Evolutionary conservation across 2,888 invertebrate genomes (phyloP).

Genomic region (Aphodius sticticus): DNA sequence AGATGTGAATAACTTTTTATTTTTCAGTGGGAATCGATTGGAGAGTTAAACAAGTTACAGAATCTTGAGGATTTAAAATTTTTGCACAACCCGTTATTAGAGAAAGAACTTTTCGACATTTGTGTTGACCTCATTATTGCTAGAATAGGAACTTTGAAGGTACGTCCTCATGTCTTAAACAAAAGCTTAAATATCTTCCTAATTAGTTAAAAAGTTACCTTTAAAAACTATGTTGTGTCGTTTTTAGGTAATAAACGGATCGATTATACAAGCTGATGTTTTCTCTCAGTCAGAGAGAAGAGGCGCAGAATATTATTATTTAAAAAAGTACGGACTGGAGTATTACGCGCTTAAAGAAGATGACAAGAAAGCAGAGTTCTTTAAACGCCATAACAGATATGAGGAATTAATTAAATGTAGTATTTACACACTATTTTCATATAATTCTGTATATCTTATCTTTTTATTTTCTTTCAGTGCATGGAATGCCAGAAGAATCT

Average conservation of each 20-base stretch:
- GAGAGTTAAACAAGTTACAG: conserved; percentile 82
- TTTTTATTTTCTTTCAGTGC: conserved; percentile 65
- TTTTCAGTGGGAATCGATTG: conserved; percentile 81
- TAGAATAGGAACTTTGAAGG: conserved; percentile 77
- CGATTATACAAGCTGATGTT: conserved; percentile 67
- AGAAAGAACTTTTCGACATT: conserved; percentile 72
- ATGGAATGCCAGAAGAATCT: conserved; percentile 83
- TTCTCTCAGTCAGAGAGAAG: conserved; percentile 65
- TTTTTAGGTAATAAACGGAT: conserved; percentile 73
- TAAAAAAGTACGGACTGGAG: conserved; percentile 80
- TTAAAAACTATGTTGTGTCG: conserved; percentile 19
- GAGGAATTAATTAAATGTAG: conserved; percentile 76
- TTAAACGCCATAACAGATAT: conserved; percentile 79
- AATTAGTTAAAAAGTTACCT: not conserved
- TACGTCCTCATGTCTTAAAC: conserved; percentile 48
- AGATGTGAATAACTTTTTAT: not conserved
- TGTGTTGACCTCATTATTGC: conserved; percentile 82
- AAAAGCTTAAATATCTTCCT: conserved; percentile 29
- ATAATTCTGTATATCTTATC: conserved; percentile 14
- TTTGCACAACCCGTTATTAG: conserved; percentile 74
- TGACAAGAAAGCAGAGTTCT: conserved; percentile 66
- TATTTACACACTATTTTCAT: conserved; percentile 40
- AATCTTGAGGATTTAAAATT: conserved; percentile 74
- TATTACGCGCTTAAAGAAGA: conserved; percentile 69
- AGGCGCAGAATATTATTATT: conserved; percentile 91